Evolutionary conservation across 2,797 vertebrate genomes (phyloP).

Genomic region (Stomatorhinus walkeri): DNA sequence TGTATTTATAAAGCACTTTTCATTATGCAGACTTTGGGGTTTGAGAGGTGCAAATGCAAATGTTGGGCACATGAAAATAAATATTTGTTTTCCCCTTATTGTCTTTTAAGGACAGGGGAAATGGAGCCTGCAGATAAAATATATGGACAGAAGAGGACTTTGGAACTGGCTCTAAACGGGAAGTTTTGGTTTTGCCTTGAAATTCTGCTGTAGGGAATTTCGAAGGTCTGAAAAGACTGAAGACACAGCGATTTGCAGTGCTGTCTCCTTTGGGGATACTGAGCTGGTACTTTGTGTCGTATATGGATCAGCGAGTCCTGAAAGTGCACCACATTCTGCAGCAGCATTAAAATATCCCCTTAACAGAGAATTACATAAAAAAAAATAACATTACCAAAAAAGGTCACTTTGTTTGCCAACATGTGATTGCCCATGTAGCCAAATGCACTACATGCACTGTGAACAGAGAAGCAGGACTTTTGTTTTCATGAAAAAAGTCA

Average conservation of each 20-base stretch:
- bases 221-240: neutral
- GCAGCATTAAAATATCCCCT: neutral
- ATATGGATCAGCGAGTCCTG: neutral
- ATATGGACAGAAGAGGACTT: neutral
- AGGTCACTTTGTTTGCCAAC: neutral
- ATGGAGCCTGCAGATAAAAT: neutral
- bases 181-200: neutral
- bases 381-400: neutral
- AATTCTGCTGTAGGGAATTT: neutral
- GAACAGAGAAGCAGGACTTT: neutral
- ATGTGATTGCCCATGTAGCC: neutral
- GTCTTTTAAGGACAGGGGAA: neutral
- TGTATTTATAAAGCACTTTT: neutral
- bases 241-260: neutral
- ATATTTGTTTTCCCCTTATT: neutral
- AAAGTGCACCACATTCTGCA: neutral
- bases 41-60: neutral
- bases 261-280: neutral
- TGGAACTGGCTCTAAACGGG: neutral
- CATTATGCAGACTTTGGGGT: neutral
- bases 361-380: neutral
- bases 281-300: neutral
- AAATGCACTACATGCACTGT: neutral
- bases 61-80: neutral
- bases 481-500: neutral